Conservation (phyloP, 2,113 vertebrate species). For the Boulengeromyrus knoepffleri region DNA sequence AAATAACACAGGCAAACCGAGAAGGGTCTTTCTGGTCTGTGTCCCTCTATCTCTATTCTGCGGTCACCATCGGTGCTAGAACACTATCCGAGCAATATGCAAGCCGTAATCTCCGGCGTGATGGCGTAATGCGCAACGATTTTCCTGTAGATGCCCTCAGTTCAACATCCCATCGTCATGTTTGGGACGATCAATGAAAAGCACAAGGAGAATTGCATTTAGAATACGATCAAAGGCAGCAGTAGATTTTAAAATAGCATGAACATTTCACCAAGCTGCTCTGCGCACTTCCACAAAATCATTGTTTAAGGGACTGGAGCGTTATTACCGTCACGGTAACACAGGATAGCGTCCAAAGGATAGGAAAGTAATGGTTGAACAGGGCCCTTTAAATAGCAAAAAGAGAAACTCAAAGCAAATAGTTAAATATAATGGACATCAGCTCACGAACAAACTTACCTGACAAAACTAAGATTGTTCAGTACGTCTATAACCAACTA, state of each 20-base stretch:
- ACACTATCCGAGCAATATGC: neutral
- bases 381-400: neutral
- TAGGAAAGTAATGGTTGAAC: neutral
- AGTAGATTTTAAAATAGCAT: neutral
- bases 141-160: neutral
- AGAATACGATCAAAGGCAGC: neutral
- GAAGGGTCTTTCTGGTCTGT: neutral
- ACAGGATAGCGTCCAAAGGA: neutral
- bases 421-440: neutral
- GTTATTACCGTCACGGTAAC: neutral
- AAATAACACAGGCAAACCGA: neutral
- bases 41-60: neutral
- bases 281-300: neutral
- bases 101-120: neutral
- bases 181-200: neutral
- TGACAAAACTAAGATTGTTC: neutral
- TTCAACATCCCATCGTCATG: neutral
- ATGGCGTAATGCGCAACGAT: neutral
- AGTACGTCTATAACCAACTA: neutral
- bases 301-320: neutral
- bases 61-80: neutral
- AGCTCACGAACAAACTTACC: neutral
- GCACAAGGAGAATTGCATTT: neutral
- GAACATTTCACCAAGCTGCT: neutral
- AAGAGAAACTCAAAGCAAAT: neutral